Conservation (phyloP, 2,797 vertebrate species). For the Odontamblyopus lacepedii region DNA sequence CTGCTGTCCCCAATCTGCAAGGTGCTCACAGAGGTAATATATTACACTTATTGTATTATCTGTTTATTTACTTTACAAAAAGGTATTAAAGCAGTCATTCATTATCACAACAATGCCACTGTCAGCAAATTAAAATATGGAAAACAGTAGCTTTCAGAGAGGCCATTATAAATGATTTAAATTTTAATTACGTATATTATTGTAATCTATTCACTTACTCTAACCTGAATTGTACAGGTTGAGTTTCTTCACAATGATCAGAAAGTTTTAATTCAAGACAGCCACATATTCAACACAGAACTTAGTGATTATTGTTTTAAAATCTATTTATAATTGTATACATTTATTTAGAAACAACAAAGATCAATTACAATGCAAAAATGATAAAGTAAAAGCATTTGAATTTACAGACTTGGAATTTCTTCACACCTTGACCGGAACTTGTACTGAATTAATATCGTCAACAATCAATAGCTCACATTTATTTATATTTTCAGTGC, state of each 20-base stretch:
- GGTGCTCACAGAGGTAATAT: slow-evolving; percentile 77
- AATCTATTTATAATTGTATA: neutral
- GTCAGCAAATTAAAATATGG: neutral
- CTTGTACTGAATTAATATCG: neutral
- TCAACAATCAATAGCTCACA: neutral
- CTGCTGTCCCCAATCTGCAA: neutral
- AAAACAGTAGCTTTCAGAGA: neutral
- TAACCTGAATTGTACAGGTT: neutral
- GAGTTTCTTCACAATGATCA: neutral
- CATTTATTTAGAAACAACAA: neutral
- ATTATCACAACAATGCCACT: neutral
- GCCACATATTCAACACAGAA: neutral
- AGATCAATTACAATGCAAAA: neutral
- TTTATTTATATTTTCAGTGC: neutral
- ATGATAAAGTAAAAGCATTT: neutral
- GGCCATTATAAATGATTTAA: neutral
- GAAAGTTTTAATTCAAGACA: neutral
- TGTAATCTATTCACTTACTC: neutral
- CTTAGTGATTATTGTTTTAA: neutral
- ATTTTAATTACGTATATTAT: neutral
- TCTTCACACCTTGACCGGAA: neutral
- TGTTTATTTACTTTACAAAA: neutral
- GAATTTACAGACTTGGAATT: neutral
- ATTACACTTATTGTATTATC: neutral
- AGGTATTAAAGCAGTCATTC: neutral